These are phyloP conservation scores for Lasioglossum zephyrum DNA, from an alignment of 2,888 invertebrate genomes.

Conservation along the genomic window DNA sequence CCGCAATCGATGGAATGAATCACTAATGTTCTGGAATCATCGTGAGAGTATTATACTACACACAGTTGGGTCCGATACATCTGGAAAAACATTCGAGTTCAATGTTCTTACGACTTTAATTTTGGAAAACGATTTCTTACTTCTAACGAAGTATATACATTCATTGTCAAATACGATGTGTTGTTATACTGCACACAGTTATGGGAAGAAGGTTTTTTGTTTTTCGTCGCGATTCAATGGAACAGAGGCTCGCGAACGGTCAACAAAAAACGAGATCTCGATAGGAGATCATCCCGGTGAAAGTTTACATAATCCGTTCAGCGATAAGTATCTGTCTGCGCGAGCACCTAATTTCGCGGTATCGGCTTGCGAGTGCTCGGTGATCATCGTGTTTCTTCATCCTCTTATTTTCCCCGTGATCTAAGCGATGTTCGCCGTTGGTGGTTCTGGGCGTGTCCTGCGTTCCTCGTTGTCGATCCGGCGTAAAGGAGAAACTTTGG, in stretches of 20 bases:
- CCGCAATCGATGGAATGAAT: background rate
- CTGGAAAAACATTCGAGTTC: too few species aligned
- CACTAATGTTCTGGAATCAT: background rate
- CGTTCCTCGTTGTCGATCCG: conserved; percentile 45
- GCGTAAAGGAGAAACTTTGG: conserved; percentile 70
- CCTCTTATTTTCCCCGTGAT: conserved; percentile 12
- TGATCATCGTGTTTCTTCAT: background rate
- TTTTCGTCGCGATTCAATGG: background rate
- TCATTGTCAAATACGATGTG: too few species aligned
- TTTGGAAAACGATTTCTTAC: too few species aligned
- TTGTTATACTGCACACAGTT: background rate
- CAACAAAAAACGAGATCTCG: conserved; percentile 7
- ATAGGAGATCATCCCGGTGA: conserved; percentile 34
- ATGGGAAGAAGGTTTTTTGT: background rate
- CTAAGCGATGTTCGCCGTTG: conserved; percentile 26
- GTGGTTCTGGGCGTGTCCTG: conserved; percentile 59
- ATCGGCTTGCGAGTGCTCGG: background rate
- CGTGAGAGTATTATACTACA: background rate
- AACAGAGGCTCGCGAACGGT: background rate
- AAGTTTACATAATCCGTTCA: conserved; percentile 60
- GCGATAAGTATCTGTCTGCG: conserved; percentile 26
- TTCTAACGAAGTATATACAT: too few species aligned
- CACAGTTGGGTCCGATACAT: background rate
- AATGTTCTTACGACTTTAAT: too few species aligned
- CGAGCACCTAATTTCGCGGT: conserved; percentile 43